These are phyloP conservation scores for Corynorhinus townsendii DNA, from an alignment of 2,113 vertebrate genomes.

Conservation along the genomic window DNA sequence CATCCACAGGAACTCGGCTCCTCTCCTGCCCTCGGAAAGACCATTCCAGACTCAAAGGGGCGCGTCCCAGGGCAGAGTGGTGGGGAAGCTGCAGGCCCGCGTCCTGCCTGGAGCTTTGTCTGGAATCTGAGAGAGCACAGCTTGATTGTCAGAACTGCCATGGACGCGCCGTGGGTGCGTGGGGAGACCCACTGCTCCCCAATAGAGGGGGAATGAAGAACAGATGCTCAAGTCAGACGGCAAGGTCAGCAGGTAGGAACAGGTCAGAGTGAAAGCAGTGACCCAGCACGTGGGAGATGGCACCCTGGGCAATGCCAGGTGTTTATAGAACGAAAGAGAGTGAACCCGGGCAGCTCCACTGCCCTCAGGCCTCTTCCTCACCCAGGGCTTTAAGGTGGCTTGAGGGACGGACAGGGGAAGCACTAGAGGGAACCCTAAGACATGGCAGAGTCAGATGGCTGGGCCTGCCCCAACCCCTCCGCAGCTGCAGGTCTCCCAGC, in stretches of 20 bases:
- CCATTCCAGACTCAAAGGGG: neutral
- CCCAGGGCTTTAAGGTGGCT: neutral
- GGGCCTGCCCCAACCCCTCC: neutral
- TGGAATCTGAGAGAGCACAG: neutral
- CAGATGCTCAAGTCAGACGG: neutral
- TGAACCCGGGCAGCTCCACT: neutral
- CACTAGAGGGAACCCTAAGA: neutral
- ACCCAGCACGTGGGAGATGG: neutral
- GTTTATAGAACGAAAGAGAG: neutral
- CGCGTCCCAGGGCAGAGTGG: neutral
- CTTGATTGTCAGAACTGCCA: accelerated
- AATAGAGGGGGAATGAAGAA: neutral
- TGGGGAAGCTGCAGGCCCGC: neutral
- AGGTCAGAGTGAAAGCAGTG: neutral
- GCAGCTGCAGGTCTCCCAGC: accelerated
- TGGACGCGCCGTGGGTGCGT: neutral
- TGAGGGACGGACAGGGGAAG: neutral
- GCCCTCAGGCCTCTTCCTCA: neutral
- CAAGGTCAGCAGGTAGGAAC: neutral
- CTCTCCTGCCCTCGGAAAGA: neutral
- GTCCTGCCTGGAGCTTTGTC: neutral
- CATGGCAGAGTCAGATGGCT: neutral
- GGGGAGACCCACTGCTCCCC: neutral
- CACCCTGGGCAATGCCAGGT: neutral
- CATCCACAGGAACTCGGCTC: neutral